Evolutionary conservation across 2,888 invertebrate genomes (phyloP), one percentile per base, ranked within the genome.

Genomic region (Slavum lentiscoides): DNA sequence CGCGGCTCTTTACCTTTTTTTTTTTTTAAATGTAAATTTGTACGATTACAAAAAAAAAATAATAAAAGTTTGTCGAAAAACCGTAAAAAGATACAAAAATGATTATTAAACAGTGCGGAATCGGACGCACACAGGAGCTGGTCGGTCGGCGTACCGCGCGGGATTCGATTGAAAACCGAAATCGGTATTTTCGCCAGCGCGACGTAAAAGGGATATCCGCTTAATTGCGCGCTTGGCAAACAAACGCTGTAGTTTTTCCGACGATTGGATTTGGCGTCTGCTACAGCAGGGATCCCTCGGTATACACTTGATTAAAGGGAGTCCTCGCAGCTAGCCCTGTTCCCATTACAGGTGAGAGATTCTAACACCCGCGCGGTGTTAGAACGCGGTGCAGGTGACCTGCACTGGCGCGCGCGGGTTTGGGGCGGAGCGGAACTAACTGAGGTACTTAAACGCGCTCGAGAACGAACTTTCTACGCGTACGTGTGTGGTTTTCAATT

Each of bases 221-320:
- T 77, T 70, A 77, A 77, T 77, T 77, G 69, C 62, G 53, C 49
- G 53, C 53, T 64, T 70, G 77, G 77, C 77, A 70, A 77, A 77
- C 69, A 64, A 23, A 55, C 68, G 49, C 19, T 39, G 15, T 4
- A 19, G 61, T 23, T 76, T 49, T 77, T 62, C 59, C 62, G 37
- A 8, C 76, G 62, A 62, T 69, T 77, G 77, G 69, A 77, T 62
- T 77, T 77, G 77, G 77, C 77, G 55, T 37, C 58, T n/a, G 58
- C 55, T 7, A 17, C 55, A 30, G 55, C 66, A n/a, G n/a, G 68
- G 53, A 67, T 59, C 43, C 7, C 7, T 9, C 43, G 30, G 30
- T 30, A 4, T 43, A 9, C 68, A 76, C 76, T 77, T 77, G 77
- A 77, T 77, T 77, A 77, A 64, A 70, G 55, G 55, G 8, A 49